Evolutionary conservation across 2,113 vertebrate species (phyloP).

Genomic region (Vicugna pacos): DNA sequence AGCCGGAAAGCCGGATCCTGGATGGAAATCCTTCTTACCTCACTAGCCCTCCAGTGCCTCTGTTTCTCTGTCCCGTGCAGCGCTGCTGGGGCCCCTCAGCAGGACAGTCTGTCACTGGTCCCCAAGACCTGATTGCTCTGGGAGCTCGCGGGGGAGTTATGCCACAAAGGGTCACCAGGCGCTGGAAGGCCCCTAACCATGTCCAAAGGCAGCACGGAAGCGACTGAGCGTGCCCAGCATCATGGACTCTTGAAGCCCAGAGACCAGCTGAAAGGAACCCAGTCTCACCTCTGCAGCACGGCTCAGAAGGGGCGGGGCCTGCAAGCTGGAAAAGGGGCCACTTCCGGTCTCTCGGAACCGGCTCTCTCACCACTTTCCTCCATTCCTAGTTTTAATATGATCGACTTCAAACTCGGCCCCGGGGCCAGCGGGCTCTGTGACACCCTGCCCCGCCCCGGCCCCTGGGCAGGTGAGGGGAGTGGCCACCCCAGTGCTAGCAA

Average conservation of each 20-base stretch:
- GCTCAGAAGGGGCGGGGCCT: not conserved
- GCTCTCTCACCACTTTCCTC: not conserved
- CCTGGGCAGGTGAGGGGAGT: not conserved
- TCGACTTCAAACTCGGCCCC: not conserved
- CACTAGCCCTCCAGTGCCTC: rapidly evolving
- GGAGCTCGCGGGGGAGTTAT: not conserved
- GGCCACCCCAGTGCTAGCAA: not conserved
- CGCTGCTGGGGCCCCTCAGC: not conserved
- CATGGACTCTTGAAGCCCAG: rapidly evolving
- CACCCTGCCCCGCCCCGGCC: not conserved
- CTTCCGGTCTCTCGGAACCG: not conserved
- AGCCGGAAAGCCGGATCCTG: not conserved
- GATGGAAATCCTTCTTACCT: not conserved
- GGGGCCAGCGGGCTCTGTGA: not conserved
- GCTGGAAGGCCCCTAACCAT: not conserved
- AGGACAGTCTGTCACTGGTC: not conserved
- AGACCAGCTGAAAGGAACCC: not conserved
- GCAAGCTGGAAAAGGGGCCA: not conserved
- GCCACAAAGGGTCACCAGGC: not conserved
- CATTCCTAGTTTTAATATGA: not conserved
- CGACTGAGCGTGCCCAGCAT: not conserved
- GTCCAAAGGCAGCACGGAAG: no score
- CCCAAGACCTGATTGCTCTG: not conserved
- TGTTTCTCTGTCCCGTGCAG: not conserved
- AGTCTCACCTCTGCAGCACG: not conserved